Base-by-base conservation (phyloP, 2,888 invertebrate genomes). In the Anorthoa munda region DNA sequence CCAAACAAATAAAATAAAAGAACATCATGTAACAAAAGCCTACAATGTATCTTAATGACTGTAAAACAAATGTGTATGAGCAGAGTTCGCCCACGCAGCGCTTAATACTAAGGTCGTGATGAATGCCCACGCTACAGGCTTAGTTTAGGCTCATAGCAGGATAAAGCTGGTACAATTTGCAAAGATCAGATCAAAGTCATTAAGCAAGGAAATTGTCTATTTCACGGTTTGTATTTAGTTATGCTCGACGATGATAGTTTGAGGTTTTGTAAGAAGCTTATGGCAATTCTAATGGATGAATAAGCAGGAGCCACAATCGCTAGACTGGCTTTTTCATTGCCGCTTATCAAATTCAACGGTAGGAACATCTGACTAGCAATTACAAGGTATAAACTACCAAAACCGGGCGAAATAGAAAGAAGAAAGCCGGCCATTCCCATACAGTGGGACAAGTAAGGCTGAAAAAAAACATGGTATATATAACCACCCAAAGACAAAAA, bases 31-130 rank as follows among this genome's bases (percentile, higher is more conserved):
- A 58, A 80, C 72, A 72, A 76, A 65, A 72, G 26, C 63, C 11
- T 55, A 69, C 81, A 64, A 51, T 48, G 48, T 77, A 72, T 64
- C 77, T 23, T 77, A 81, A 81, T 76, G 81, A 72, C 59, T 59
- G 63, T 69, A 56, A 70, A 72, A 81, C 69, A 81, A 81, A 76
- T 60, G 81, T 46, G 61, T 68, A 50, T 61, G 63, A 81, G 72
- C 80, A 80, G 72, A 45, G 67, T 45, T 60, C 63, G 23, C 80
- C 80, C 63, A 80, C 80, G 63, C 76, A 58, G 9, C 11, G 26
- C 51, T 72, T 59, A 70, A 60, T 64, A 64, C 48, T 72, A 59
- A 81, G 81, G 81, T 72, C 80, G 71, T 56, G 70, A 70, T 73
- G 4, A 58, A 60, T n/a, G 17, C 81, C 76, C 80, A 77, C 80